phyloP scores from a whole-genome alignment of 1,140 invertebrate species.

The Hetaerina americana region DNA sequence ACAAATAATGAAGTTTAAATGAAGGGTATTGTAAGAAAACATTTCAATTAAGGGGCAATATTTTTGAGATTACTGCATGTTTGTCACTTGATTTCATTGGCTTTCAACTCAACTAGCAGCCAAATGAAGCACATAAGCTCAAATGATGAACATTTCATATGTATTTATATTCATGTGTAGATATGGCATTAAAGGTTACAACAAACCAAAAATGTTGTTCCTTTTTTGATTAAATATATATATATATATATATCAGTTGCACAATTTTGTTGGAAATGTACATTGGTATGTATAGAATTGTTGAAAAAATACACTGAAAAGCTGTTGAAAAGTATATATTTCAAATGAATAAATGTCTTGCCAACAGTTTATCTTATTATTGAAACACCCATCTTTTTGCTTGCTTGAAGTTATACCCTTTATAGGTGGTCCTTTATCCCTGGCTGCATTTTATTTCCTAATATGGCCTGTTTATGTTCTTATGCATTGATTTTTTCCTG shows the following conservation, averaged over 20 bases:
- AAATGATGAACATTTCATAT: not conserved
- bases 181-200: not conserved
- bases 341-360: not conserved
- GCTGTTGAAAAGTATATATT: not conserved
- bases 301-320: not conserved
- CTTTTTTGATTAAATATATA: slow-evolving; percentile 1
- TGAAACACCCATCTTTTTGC: not conserved
- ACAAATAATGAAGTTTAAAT: not conserved
- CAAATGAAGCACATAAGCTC: not conserved
- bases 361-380: not conserved
- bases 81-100: not conserved
- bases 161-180: not conserved
- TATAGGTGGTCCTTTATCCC: not conserved
- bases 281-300: not conserved
- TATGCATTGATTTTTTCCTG: not conserved
- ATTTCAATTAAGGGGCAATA: not conserved
- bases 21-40: not conserved
- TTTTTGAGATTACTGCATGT: not conserved
- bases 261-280: not conserved
- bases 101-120: not conserved
- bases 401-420: not conserved
- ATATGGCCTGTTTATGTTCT: not conserved
- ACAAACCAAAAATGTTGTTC: not conserved
- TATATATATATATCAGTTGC: not conserved
- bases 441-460: not conserved